phyloP scores from a whole-genome alignment of 2,113 vertebrate genomes.

The Alectura lathami region DNA sequence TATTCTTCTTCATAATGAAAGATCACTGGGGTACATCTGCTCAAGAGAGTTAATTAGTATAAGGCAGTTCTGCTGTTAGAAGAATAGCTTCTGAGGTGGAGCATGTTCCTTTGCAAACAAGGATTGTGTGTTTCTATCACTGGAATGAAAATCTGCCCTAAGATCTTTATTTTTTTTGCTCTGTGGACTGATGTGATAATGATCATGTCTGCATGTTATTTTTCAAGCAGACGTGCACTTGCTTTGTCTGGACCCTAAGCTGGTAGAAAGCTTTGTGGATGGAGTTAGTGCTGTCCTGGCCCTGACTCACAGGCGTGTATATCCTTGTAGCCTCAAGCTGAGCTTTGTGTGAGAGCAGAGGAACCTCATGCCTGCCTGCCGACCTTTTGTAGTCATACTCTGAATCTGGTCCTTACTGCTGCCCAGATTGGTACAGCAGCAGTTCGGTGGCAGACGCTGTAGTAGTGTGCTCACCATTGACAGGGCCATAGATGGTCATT shows the following conservation, averaged over 20 bases:
- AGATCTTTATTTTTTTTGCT: not conserved
- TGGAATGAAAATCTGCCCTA: not conserved
- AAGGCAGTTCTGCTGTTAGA: not conserved
- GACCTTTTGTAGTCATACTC: not conserved
- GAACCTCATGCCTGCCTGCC: not conserved
- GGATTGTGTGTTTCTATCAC: not conserved
- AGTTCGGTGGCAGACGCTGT: not conserved
- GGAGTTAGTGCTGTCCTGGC: not conserved
- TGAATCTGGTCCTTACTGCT: not conserved
- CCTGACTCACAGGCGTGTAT: not conserved
- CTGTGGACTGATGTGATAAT: not conserved
- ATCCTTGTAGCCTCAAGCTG: not conserved
- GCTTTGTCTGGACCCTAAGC: not conserved
- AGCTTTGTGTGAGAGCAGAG: not conserved
- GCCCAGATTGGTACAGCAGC: not conserved
- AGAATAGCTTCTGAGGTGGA: not conserved
- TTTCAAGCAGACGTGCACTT: not conserved
- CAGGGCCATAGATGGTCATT: constrained; percentile 65
- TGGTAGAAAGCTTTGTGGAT: not conserved
- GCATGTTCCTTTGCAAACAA: not conserved
- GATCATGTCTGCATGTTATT: not conserved
- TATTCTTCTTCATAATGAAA: not conserved
- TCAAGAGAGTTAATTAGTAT: not conserved
- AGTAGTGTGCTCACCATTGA: not conserved
- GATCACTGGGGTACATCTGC: not conserved